Evolutionary conservation across 2,888 invertebrate species (phyloP).

Genomic region (Apamea sordens): DNA sequence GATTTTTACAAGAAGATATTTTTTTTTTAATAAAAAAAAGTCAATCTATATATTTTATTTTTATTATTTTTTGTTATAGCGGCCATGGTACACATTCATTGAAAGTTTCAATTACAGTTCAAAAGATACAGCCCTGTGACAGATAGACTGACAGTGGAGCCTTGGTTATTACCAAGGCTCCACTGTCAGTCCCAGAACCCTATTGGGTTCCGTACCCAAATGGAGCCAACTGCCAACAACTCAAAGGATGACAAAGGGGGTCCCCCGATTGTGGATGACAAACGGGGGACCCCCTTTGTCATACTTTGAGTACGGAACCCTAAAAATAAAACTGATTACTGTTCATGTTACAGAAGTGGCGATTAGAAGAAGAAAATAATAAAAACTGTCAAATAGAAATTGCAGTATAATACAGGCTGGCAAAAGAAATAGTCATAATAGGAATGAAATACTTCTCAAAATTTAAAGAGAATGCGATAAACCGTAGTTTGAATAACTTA

Average conservation of each 20-base stretch:
- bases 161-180: too few species aligned
- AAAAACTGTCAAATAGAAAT: neutral
- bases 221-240: neutral
- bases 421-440: neutral
- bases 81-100: too few species aligned
- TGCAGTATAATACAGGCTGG: neutral
- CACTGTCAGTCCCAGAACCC: too few species aligned
- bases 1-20: too few species aligned
- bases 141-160: neutral
- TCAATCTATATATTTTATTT: too few species aligned
- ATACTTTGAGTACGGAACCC: neutral
- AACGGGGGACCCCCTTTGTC: neutral
- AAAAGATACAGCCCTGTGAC: neutral
- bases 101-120: neutral
- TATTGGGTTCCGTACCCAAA: neutral
- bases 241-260: too few species aligned
- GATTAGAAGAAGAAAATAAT: neutral
- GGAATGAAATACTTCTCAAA: neutral
- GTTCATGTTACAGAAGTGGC: neutral
- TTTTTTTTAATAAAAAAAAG: too few species aligned
- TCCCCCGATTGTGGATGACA: too few species aligned
- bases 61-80: too few species aligned
- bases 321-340: neutral
- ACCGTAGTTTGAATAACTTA: slow-evolving; percentile 28
- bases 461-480: slow-evolving; percentile 6